Conservation (phyloP, 2,888 invertebrate genomes). For the Aspidapion aeneum region DNA sequence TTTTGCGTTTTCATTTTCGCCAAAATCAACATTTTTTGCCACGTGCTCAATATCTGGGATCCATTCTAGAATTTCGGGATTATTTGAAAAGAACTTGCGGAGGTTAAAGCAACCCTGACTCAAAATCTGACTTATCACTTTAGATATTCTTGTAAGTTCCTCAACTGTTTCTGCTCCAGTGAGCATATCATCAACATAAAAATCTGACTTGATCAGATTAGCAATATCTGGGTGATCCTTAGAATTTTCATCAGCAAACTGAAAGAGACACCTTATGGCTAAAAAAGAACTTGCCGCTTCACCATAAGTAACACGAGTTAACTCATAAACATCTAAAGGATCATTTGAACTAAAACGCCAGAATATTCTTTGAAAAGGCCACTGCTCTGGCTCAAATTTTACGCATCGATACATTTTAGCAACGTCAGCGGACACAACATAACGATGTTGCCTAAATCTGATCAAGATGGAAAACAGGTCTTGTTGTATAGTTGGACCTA, state of each 20-base stretch:
- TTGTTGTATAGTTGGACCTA: slow-evolving; percentile 15
- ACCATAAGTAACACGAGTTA: slow-evolving; percentile 3
- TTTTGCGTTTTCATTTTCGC: slow-evolving; percentile 14
- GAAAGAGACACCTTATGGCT: slow-evolving; percentile 3
- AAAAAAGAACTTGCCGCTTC: slow-evolving; percentile 2
- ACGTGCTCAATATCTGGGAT: slow-evolving; percentile 7
- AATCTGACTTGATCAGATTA: slow-evolving; percentile 12
- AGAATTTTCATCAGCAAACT: slow-evolving; percentile 9
- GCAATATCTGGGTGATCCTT: slow-evolving; percentile 9
- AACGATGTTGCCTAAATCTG: slow-evolving; percentile 10
- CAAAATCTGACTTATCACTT: slow-evolving; percentile 5
- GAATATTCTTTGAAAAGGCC: slow-evolving; percentile 6
- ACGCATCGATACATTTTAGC: slow-evolving; percentile 11
- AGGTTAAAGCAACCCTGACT: slow-evolving; percentile 14
- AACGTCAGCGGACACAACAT: slow-evolving; percentile 11
- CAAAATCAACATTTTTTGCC: slow-evolving; percentile 13
- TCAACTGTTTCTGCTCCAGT: slow-evolving; percentile 11
- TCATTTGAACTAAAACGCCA: slow-evolving; percentile 3
- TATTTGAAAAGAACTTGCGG: slow-evolving; percentile 12
- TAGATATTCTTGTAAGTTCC: slow-evolving; percentile 11
- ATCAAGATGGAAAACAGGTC: slow-evolving; percentile 15
- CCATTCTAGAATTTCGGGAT: slow-evolving; percentile 3
- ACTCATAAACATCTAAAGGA: slow-evolving; percentile 3
- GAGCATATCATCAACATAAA: slow-evolving; percentile 10
- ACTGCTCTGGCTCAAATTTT: slow-evolving; percentile 5